Conservation (phyloP, 2,888 invertebrate species). For the Dasysyrphus tricinctus region DNA sequence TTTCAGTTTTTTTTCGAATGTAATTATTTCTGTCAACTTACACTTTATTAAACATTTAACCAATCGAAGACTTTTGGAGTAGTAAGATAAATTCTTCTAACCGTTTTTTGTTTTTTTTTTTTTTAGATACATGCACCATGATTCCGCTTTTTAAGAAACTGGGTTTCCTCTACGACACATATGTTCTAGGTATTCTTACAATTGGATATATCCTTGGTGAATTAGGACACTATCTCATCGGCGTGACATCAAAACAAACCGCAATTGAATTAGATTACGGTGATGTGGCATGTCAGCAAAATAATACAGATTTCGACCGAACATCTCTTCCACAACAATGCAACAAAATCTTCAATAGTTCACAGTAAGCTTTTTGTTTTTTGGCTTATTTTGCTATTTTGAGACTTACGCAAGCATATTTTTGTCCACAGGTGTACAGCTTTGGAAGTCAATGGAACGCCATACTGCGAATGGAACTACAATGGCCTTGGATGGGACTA, state of each 20-base stretch:
- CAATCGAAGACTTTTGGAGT: too few species aligned
- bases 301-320: slow-evolving; percentile 85
- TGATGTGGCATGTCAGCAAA: slow-evolving; percentile 92
- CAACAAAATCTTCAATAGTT: slow-evolving; percentile 78
- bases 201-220: slow-evolving; percentile 94
- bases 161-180: slow-evolving; percentile 89
- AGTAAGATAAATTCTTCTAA: neutral
- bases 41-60: too few species aligned
- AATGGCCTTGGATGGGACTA: slow-evolving; percentile 96
- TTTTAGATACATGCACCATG: slow-evolving; percentile 76
- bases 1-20: too few species aligned
- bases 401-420: neutral
- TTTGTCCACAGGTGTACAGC: slow-evolving; percentile 86
- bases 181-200: slow-evolving; percentile 91
- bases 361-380: slow-evolving; percentile 44
- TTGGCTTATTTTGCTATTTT: neutral
- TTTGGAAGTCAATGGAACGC: slow-evolving; percentile 88
- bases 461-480: slow-evolving; percentile 96
- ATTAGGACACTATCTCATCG: slow-evolving; percentile 94
- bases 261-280: slow-evolving; percentile 94
- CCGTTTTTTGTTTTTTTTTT: neutral
- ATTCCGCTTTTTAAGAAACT: slow-evolving; percentile 84
- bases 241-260: slow-evolving; percentile 94
- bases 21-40: too few species aligned
- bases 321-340: slow-evolving; percentile 85